Percentiles rank a stretch among this genome's conserved stretches.
Conservation (phyloP, 35 echinoderm and acorn worm species). For the Heliocidaris erythrogramma region DNA sequence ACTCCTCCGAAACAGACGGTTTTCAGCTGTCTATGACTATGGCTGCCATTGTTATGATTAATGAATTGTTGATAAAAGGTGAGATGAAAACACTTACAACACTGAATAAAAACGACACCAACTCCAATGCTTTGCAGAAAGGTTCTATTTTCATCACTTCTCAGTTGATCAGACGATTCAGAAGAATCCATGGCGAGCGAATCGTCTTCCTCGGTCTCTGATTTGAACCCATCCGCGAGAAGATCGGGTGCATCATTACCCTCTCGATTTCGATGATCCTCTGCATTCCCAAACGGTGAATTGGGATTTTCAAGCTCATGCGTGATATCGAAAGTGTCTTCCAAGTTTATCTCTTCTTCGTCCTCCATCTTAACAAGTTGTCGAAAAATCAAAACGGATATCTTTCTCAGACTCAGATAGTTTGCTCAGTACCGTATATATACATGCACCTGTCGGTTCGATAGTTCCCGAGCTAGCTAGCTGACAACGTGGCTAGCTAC, state of each 20-base stretch:
- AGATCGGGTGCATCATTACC: not conserved
- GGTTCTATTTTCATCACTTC: not conserved
- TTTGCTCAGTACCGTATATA: no score
- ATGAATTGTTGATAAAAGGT: not conserved
- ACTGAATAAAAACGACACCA: slow-evolving; percentile 23
- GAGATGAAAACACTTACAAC: not conserved
- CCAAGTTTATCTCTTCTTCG: slow-evolving; percentile 38
- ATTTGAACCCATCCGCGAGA: not conserved
- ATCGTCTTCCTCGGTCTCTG: not conserved
- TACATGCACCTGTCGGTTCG: no score
- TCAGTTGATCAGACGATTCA: not conserved
- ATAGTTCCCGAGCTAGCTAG: no score
- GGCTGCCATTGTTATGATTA: not conserved
- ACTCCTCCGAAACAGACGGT: no score
- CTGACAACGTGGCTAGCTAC: no score
- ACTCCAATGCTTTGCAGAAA: not conserved
- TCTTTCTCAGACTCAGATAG: no score
- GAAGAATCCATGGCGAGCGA: not conserved
- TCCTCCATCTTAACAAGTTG: not conserved
- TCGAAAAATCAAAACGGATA: no score
- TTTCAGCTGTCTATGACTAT: no score
- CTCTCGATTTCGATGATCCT: not conserved
- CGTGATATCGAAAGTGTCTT: slow-evolving; percentile 28
- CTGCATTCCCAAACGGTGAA: not conserved
- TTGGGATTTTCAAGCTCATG: slow-evolving; percentile 9